Percentiles rank a stretch among this genome's conserved stretches.
Conservation (phyloP, 2,888 invertebrate species). For the Ormyrus thymus region DNA sequence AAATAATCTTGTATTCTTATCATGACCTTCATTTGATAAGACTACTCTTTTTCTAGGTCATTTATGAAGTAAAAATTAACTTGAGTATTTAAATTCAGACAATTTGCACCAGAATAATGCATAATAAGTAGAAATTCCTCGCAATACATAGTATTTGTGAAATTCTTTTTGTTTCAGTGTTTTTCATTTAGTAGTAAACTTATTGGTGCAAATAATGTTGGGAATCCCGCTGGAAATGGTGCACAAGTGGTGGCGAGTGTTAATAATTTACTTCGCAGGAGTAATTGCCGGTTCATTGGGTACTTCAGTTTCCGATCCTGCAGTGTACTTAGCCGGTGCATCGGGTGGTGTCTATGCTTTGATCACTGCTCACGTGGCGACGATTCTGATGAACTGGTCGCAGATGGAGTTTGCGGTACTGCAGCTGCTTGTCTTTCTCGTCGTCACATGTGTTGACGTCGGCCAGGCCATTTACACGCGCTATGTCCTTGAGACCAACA, state of each 20-base stretch:
- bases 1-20: too few species aligned
- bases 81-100: too few species aligned
- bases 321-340: constrained; percentile 91
- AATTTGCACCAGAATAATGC: too few species aligned
- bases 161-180: constrained; percentile 77
- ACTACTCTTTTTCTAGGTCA: too few species aligned
- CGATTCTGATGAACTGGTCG: constrained; percentile 95
- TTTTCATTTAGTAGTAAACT: constrained; percentile 92
- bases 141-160: not conserved
- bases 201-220: constrained; percentile 92
- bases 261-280: constrained; percentile 88
- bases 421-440: constrained; percentile 87
- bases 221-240: constrained; percentile 98
- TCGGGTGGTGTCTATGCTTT: constrained; percentile 97
- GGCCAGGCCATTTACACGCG: constrained; percentile 94
- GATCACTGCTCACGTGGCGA: constrained; percentile 94
- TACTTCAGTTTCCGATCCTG: constrained; percentile 87
- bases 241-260: constrained; percentile 95
- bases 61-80: too few species aligned
- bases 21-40: too few species aligned
- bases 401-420: constrained; percentile 96
- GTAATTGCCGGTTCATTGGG: constrained; percentile 90
- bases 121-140: too few species aligned
- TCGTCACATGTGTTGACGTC: constrained; percentile 89
- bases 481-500: constrained; percentile 82